phyloP scores from a whole-genome alignment of 2,113 vertebrate species.

The Sprattus sprattus region DNA sequence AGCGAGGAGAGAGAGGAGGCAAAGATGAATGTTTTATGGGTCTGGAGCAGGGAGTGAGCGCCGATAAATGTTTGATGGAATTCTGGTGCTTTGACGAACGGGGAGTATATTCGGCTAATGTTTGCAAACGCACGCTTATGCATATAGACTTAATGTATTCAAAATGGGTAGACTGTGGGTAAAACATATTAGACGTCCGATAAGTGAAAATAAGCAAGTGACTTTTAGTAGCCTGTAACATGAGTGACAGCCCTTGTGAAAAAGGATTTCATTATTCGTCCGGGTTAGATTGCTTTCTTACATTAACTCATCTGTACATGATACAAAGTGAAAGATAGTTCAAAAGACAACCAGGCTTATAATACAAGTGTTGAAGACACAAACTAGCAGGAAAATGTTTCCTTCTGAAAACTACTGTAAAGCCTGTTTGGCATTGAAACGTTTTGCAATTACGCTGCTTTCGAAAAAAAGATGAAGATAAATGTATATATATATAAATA shows the following conservation, averaged over 20 bases:
- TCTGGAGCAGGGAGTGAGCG: conserved; percentile 69
- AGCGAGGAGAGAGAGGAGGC: conserved; percentile 42
- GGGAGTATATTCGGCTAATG: conserved; percentile 78
- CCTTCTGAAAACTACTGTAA: neutral
- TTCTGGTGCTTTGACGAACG: conserved; percentile 82
- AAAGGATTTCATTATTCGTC: neutral
- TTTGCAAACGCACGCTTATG: neutral
- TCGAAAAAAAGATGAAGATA: neutral
- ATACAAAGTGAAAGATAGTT: neutral
- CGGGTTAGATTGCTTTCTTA: neutral
- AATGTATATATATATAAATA: neutral
- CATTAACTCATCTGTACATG: neutral
- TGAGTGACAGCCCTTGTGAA: neutral
- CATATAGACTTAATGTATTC: conserved; percentile 18
- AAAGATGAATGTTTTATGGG: conserved; percentile 72
- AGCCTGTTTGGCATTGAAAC: neutral
- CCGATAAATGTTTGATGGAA: conserved; percentile 90
- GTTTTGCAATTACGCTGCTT: neutral
- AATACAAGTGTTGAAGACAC: neutral
- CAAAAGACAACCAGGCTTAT: neutral
- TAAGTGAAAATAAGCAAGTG: neutral
- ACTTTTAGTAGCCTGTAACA: neutral
- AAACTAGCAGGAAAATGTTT: neutral
- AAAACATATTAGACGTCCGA: neutral
- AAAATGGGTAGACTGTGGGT: neutral